Evolutionary conservation across 2,797 vertebrate species (phyloP).

Genomic region (Molossus molossus): DNA sequence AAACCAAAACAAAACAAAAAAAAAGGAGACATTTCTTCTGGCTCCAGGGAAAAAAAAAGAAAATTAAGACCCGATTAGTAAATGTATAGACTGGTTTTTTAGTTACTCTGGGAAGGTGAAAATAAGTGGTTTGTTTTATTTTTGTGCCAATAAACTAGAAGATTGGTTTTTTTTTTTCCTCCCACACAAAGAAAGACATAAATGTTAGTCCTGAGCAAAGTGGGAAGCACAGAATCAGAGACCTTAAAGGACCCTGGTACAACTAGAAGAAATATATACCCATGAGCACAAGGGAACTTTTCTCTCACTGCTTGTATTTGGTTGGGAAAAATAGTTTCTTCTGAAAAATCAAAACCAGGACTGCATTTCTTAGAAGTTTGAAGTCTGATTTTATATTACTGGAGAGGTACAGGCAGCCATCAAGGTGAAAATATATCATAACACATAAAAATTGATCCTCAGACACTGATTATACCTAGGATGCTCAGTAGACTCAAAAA

Average conservation of each 20-base stretch:
- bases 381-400: slow-evolving; percentile 53
- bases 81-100: not conserved
- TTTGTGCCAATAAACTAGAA: not conserved
- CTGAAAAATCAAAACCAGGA: not conserved
- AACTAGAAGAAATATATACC: not conserved
- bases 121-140: not conserved
- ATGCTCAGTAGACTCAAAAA: not conserved
- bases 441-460: slow-evolving; percentile 51
- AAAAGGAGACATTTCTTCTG: not conserved
- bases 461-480: not conserved
- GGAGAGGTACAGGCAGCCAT: not conserved
- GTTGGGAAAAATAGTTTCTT: not conserved
- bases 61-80: not conserved
- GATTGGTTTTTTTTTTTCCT: not conserved
- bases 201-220: not conserved
- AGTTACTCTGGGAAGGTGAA: not conserved
- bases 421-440: slow-evolving; percentile 54
- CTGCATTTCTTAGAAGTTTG: not conserved
- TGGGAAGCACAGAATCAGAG: not conserved
- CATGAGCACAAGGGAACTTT: not conserved
- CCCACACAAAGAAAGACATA: not conserved
- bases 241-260: not conserved
- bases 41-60: not conserved
- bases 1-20: too few relatives aligned
- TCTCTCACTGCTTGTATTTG: not conserved